phyloP scores from a whole-genome alignment of 1,140 invertebrate species.

The Diachasma alloeum region DNA sequence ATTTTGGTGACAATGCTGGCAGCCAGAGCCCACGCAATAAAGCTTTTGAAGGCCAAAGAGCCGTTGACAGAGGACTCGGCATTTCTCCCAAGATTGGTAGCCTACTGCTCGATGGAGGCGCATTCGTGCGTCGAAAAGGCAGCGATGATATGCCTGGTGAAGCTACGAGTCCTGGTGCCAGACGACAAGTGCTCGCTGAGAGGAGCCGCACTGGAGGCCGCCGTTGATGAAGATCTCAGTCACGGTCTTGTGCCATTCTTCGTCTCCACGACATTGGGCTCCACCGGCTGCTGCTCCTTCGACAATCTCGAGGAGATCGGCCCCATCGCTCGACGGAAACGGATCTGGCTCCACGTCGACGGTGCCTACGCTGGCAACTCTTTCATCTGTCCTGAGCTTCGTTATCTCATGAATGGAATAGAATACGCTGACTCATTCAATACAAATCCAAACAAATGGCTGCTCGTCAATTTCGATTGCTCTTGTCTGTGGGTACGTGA shows the following conservation, averaged over 20 bases:
- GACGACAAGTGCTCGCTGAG: constrained; percentile 83
- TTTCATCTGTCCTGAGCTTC: constrained; percentile 86
- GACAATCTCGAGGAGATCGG: constrained; percentile 85
- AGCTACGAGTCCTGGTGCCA: constrained; percentile 85
- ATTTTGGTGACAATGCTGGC: constrained; percentile 85
- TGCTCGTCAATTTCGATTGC: constrained; percentile 90
- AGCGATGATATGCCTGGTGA: constrained; percentile 89
- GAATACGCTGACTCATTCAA: constrained; percentile 91
- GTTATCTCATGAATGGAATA: constrained; percentile 77
- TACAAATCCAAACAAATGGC: constrained; percentile 93
- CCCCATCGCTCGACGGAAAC: constrained; percentile 75
- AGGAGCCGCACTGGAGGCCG: constrained; percentile 74
- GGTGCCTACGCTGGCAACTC: constrained; percentile 85
- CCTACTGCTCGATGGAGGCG: constrained; percentile 81
- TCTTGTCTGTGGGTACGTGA: constrained; percentile 91
- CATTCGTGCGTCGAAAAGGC: constrained; percentile 96
- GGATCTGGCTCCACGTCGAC: constrained; percentile 78
- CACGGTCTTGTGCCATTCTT: constrained; percentile 87
- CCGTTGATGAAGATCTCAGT: constrained; percentile 80
- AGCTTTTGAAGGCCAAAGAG: constrained; percentile 71
- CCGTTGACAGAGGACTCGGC: constrained; percentile 70
- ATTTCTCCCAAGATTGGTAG: constrained; percentile 86
- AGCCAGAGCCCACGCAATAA: constrained; percentile 78
- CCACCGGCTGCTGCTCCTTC: constrained; percentile 84
- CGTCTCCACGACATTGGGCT: constrained; percentile 81